Percentiles rank a stretch among this genome's conserved stretches.
Conservation (phyloP, 2,888 invertebrate genomes). For the Tetramorium bicarinatum region DNA sequence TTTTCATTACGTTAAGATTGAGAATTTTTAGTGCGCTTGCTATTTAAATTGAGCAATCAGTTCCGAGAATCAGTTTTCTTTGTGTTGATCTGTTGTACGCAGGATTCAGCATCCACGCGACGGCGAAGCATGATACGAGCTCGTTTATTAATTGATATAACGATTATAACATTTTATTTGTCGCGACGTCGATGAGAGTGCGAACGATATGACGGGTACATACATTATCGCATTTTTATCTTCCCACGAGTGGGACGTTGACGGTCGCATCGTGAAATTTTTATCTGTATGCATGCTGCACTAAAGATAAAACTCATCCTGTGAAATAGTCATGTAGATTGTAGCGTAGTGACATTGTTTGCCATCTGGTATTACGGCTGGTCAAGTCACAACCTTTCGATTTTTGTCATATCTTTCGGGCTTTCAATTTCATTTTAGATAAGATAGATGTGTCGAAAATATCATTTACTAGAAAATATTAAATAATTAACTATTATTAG, state of each 20-base stretch:
- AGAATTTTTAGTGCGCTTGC: not conserved
- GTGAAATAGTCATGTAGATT: conserved; percentile 29
- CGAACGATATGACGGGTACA: conserved; percentile 28
- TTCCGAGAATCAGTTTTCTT: not conserved
- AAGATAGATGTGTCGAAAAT: not conserved
- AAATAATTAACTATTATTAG: no score
- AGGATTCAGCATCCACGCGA: conserved; percentile 5
- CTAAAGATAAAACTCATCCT: conserved; percentile 43
- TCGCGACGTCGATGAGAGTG: conserved; percentile 19
- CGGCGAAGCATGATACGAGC: no score
- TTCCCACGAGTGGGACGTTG: not conserved
- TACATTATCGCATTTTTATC: conserved; percentile 33
- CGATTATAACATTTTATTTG: conserved; percentile 30
- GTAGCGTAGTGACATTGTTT: conserved; percentile 44
- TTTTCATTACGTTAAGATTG: not conserved
- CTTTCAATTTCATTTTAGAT: not conserved
- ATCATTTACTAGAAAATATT: not conserved
- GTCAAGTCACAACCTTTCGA: conserved; percentile 30
- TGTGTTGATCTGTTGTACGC: not conserved
- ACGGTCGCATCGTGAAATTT: conserved; percentile 43
- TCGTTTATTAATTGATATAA: conserved; percentile 33
- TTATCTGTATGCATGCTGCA: conserved; percentile 47
- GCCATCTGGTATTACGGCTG: conserved; percentile 46
- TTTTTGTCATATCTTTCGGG: not conserved
- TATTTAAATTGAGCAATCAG: not conserved